Evolutionary conservation across 2,113 vertebrate genomes (phyloP).

Genomic region (Petromus typicus): DNA sequence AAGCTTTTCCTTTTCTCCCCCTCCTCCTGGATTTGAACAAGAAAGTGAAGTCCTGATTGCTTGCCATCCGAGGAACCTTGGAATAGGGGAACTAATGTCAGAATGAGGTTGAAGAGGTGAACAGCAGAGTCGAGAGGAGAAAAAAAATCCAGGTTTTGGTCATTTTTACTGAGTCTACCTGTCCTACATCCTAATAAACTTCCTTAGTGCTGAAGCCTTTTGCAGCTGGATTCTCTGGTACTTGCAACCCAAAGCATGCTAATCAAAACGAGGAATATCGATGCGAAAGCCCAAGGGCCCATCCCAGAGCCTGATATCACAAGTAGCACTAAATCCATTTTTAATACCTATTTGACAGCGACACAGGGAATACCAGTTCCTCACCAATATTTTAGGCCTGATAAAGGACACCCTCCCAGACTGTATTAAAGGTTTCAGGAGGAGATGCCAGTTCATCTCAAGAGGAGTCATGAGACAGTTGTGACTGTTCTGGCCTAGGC

Average conservation of each 20-base stretch:
- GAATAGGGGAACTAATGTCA: background rate
- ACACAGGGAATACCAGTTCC: too few relatives aligned
- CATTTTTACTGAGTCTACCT: background rate
- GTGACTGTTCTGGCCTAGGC: background rate
- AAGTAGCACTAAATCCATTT: background rate
- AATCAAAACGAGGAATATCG: too few relatives aligned
- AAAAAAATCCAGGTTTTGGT: background rate
- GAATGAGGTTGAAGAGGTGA: background rate
- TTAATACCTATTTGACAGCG: background rate
- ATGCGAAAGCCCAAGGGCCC: background rate
- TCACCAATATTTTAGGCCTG: background rate
- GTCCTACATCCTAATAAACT: background rate
- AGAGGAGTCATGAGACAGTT: background rate
- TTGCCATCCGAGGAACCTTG: background rate
- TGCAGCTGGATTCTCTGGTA: background rate
- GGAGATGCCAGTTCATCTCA: background rate
- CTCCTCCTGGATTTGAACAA: background rate
- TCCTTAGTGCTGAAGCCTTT: background rate
- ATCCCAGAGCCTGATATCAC: background rate
- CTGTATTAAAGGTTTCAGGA: background rate
- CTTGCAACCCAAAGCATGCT: background rate
- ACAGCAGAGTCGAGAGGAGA: background rate
- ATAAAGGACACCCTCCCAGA: background rate
- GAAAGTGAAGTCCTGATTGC: background rate
- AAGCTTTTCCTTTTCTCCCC: background rate